Evolutionary conservation across 1,140 invertebrate genomes (phyloP).

Genomic region (Cotesia glomerata): DNA sequence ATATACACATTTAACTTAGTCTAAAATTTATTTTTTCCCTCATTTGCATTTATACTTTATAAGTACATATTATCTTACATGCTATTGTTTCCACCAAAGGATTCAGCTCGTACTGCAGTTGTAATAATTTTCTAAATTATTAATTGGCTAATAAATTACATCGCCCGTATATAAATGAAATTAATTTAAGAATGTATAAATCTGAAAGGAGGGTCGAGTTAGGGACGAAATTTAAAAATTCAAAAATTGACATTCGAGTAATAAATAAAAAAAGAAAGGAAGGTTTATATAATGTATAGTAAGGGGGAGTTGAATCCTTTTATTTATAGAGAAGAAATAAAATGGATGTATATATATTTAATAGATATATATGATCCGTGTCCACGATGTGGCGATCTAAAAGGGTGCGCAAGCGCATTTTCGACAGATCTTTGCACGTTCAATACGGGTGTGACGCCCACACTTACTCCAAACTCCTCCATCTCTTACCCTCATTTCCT

Average conservation of each 20-base stretch:
- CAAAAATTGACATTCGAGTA: no score
- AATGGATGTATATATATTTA: not conserved
- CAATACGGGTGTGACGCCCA: constrained; percentile 26
- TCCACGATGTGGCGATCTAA: constrained; percentile 8
- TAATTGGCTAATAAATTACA: no score
- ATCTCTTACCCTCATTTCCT: not conserved
- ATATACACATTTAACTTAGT: not conserved
- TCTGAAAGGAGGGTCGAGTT: no score
- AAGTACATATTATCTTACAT: constrained; percentile 19
- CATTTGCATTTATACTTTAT: not conserved
- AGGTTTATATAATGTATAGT: no score
- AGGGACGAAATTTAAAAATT: no score
- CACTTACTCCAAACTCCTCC: not conserved
- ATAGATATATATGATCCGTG: not conserved
- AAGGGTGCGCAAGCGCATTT: constrained; percentile 22
- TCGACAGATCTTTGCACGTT: constrained; percentile 31
- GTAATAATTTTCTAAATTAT: not conserved
- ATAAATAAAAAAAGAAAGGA: no score
- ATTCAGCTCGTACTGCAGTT: constrained; percentile 19
- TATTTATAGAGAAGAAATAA: not conserved
- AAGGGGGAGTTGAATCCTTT: constrained; percentile 1
- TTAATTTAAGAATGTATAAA: no score
- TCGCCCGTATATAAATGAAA: no score
- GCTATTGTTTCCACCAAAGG: constrained; percentile 21
- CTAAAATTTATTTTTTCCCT: not conserved